These are phyloP conservation scores for Trogon melanurus DNA, from an alignment of 2,113 vertebrate species.

Conservation along the genomic window DNA sequence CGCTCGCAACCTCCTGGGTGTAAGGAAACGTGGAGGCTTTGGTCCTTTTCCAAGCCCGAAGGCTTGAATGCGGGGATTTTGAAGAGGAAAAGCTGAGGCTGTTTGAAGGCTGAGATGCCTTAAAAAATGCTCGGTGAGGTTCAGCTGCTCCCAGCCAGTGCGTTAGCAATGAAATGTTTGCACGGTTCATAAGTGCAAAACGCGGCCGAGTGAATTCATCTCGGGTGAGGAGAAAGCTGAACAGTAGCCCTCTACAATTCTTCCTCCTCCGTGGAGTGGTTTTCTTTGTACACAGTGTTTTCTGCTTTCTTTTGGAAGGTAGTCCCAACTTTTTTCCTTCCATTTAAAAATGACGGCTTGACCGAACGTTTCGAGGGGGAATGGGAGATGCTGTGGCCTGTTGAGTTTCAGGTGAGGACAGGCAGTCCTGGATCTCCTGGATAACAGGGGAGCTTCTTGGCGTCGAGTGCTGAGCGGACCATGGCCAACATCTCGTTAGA, in stretches of 20 bases:
- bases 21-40: background rate
- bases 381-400: background rate
- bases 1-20: background rate
- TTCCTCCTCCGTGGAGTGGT: background rate
- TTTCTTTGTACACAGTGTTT: rapidly evolving
- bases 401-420: background rate
- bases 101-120: background rate
- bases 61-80: background rate
- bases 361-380: background rate
- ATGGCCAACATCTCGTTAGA: background rate
- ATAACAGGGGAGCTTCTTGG: background rate
- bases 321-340: background rate
- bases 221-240: background rate
- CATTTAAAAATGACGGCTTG: background rate
- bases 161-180: background rate
- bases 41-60: background rate
- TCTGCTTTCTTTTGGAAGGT: background rate
- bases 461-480: background rate
- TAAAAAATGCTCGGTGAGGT: background rate
- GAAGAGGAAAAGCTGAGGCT: background rate
- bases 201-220: background rate
- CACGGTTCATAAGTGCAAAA: background rate
- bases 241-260: background rate
- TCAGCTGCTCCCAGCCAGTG: background rate
- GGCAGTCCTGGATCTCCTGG: background rate